Percentiles rank a stretch among this genome's conserved stretches.
Conservation (phyloP, 2,888 invertebrate species). For the Tenthredo scrophulariae region DNA sequence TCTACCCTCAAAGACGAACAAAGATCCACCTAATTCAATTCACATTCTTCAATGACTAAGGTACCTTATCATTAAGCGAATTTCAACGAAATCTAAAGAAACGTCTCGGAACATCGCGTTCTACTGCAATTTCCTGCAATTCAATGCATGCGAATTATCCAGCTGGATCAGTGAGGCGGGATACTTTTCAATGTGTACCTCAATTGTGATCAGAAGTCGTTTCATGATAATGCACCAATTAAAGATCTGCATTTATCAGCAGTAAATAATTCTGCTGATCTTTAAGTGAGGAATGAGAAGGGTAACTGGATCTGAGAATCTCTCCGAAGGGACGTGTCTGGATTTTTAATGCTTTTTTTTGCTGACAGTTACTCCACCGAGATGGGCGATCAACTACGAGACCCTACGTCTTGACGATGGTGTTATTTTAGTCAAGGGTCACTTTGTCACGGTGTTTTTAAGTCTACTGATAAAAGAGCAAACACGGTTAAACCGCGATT, state of each 20-base stretch:
- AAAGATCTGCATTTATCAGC: conserved; percentile 9
- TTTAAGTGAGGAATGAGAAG: neutral
- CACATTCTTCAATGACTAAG: neutral
- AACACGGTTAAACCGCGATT: neutral
- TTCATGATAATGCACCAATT: neutral
- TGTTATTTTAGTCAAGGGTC: conserved; percentile 31
- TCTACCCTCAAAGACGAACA: conserved; percentile 27
- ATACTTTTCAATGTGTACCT: neutral
- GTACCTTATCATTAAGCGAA: neutral
- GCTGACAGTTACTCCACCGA: neutral
- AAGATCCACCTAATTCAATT: conserved; percentile 30
- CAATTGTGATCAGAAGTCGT: neutral
- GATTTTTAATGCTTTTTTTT: conserved; percentile 3
- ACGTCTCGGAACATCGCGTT: neutral
- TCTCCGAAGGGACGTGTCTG: conserved; percentile 27
- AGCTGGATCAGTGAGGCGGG: neutral
- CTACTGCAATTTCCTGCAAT: neutral
- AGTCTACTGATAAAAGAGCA: neutral
- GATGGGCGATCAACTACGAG: conserved; percentile 16
- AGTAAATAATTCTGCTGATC: conserved; percentile 23
- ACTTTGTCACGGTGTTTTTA: conserved; percentile 24
- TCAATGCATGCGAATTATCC: neutral
- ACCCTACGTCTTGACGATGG: neutral
- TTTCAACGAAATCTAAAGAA: neutral
- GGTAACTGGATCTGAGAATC: neutral